Conservation (phyloP, 2,113 vertebrate genomes). For the Antigone vipio region DNA sequence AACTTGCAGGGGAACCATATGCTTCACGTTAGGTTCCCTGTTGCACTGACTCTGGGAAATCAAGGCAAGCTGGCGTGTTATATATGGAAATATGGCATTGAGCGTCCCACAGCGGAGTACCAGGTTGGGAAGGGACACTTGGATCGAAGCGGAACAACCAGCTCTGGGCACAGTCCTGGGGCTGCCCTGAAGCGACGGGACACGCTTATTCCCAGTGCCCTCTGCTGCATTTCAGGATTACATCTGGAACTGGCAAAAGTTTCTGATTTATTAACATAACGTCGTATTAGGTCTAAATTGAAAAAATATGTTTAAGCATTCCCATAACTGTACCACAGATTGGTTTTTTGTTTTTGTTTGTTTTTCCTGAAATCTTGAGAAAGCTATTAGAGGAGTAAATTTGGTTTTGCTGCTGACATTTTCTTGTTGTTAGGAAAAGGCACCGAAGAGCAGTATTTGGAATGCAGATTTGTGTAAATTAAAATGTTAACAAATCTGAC, state of each 20-base stretch:
- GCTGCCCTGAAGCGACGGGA: neutral
- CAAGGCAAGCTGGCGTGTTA: neutral
- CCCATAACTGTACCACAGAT: neutral
- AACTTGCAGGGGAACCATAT: neutral
- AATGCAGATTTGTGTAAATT: slow-evolving; percentile 63
- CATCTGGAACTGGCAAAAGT: slow-evolving; percentile 13
- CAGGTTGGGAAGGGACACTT: neutral
- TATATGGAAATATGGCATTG: neutral
- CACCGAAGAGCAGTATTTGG: slow-evolving; percentile 19
- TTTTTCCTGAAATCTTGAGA: slow-evolving; percentile 36
- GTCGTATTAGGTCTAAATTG: neutral
- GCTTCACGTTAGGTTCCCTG: neutral
- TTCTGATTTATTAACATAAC: neutral
- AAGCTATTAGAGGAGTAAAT: slow-evolving; percentile 40
- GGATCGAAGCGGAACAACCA: neutral
- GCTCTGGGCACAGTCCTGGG: neutral
- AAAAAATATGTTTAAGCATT: neutral
- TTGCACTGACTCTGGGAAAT: neutral
- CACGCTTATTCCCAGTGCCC: neutral
- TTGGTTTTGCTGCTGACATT: slow-evolving; percentile 49
- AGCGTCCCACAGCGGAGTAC: neutral
- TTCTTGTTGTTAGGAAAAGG: slow-evolving; percentile 20
- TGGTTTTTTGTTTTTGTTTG: slow-evolving; percentile 13
- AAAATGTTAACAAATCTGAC: slow-evolving; percentile 68
- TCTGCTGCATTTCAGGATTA: neutral